phyloP scores from a whole-genome alignment of 2,888 invertebrate species.

The Atrina japonica region DNA sequence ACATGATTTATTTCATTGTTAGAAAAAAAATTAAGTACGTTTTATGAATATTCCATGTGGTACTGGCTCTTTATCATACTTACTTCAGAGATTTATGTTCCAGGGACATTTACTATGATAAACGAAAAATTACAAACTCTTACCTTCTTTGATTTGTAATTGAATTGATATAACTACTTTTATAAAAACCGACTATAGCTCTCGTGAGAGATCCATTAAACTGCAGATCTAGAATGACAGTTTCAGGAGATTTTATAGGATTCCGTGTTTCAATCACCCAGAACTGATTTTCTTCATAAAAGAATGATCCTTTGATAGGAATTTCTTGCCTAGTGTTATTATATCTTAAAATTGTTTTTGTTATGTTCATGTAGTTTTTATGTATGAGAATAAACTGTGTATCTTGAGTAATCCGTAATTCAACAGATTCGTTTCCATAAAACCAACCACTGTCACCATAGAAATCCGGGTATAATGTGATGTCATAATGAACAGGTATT shows the following conservation, averaged over 20 bases:
- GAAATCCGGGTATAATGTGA: constrained; percentile 86
- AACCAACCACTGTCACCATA: constrained; percentile 81
- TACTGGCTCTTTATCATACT: too few relatives aligned
- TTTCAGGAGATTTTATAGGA: constrained; percentile 58
- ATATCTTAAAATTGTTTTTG: constrained; percentile 77
- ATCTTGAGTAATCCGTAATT: constrained; percentile 73
- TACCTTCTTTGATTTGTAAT: constrained; percentile 71
- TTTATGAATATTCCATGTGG: too few relatives aligned
- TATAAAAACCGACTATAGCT: constrained; percentile 88
- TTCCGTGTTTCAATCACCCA: constrained; percentile 79
- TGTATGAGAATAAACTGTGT: constrained; percentile 81
- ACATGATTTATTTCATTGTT: too few relatives aligned
- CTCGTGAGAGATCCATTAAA: constrained; percentile 86
- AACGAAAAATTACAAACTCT: too few relatives aligned
- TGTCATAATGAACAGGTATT: constrained; percentile 86
- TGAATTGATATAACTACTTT: constrained; percentile 84
- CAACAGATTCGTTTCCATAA: constrained; percentile 76
- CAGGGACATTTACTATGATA: too few relatives aligned
- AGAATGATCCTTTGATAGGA: constrained; percentile 71
- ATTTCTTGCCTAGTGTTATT: constrained; percentile 47
- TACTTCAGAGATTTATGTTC: too few relatives aligned
- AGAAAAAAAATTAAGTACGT: too few relatives aligned
- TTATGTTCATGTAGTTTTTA: constrained; percentile 84
- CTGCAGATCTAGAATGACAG: constrained; percentile 82
- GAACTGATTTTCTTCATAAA: constrained; percentile 80